Conservation (phyloP, 2,888 invertebrate species). For the Busseola fusca region DNA sequence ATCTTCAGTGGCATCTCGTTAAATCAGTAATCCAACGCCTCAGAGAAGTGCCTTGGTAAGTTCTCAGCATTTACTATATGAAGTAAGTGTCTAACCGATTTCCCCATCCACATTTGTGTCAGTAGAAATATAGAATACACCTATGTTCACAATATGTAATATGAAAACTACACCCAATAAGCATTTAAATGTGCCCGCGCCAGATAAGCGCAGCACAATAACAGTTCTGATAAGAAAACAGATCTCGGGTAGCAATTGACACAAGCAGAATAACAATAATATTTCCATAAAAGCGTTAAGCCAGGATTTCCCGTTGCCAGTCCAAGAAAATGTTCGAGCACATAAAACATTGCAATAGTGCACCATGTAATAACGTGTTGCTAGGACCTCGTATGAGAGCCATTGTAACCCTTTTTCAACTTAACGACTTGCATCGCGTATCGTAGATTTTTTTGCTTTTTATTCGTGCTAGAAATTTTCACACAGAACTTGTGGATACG, state of each 20-base stretch:
- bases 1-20: constrained; percentile 10
- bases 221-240: constrained; percentile 58
- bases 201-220: constrained; percentile 57
- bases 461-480: constrained; percentile 18
- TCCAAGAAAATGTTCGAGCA: constrained; percentile 47
- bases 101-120: constrained; percentile 22
- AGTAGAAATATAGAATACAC: constrained; percentile 45
- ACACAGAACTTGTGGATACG: constrained; percentile 17
- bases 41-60: constrained; percentile 4
- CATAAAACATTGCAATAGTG: constrained; percentile 48
- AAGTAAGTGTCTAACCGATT: constrained; percentile 14
- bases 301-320: constrained; percentile 47
- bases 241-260: constrained; percentile 58
- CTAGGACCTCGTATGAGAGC: constrained; percentile 34
- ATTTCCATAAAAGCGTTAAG: constrained; percentile 57
- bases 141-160: constrained; percentile 47
- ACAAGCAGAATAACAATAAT: constrained; percentile 56
- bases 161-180: constrained; percentile 53
- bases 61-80: constrained; percentile 22
- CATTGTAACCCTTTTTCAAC: constrained; percentile 51
- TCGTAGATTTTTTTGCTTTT: constrained; percentile 37
- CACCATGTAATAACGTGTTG: constrained; percentile 47
- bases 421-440: constrained; percentile 41
- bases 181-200: constrained; percentile 47
- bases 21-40: constrained; percentile 12